Evolutionary conservation across 1,140 invertebrate species (phyloP).

Genomic region (Mycetomoellerius zeteki): DNA sequence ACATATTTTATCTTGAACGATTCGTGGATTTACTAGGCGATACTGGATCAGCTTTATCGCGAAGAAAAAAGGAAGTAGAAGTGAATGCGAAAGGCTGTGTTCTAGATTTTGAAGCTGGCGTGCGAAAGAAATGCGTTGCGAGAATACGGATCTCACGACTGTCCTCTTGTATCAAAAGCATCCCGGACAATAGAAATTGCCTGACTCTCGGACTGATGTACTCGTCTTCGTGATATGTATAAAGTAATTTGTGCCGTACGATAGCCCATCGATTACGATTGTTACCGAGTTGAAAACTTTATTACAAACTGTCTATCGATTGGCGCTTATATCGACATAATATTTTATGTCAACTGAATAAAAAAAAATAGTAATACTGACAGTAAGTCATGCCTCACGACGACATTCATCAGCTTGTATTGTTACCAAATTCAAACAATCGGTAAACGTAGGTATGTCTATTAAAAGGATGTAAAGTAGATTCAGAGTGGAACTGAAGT

Average conservation of each 20-base stretch:
- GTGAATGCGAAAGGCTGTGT: slow-evolving; percentile 51
- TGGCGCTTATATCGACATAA: slow-evolving; percentile 27
- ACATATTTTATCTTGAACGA: slow-evolving; percentile 5
- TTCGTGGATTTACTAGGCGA: slow-evolving; percentile 12
- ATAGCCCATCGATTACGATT: slow-evolving; percentile 39
- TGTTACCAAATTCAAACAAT: slow-evolving; percentile 5
- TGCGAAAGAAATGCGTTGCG: slow-evolving; percentile 27
- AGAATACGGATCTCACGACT: slow-evolving; percentile 22
- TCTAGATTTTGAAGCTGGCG: slow-evolving; percentile 29
- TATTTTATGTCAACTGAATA: slow-evolving; percentile 32
- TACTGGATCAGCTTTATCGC: background rate
- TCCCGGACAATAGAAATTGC: slow-evolving; percentile 26
- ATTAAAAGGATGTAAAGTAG: slow-evolving; percentile 9
- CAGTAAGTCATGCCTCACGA: background rate
- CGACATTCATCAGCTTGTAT: slow-evolving; percentile 3
- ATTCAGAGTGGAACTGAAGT: background rate
- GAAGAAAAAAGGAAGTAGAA: slow-evolving; percentile 23
- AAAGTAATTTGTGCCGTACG: slow-evolving; percentile 50
- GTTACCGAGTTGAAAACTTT: slow-evolving; percentile 45
- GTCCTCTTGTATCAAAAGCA: slow-evolving; percentile 29
- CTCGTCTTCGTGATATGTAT: slow-evolving; percentile 48
- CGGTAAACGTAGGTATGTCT: background rate
- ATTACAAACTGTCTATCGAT: slow-evolving; percentile 34
- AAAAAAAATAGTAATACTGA: background rate
- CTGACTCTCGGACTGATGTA: slow-evolving; percentile 30